Evolutionary conservation across 2,888 invertebrate species (phyloP).

Genomic region (Troides helena): DNA sequence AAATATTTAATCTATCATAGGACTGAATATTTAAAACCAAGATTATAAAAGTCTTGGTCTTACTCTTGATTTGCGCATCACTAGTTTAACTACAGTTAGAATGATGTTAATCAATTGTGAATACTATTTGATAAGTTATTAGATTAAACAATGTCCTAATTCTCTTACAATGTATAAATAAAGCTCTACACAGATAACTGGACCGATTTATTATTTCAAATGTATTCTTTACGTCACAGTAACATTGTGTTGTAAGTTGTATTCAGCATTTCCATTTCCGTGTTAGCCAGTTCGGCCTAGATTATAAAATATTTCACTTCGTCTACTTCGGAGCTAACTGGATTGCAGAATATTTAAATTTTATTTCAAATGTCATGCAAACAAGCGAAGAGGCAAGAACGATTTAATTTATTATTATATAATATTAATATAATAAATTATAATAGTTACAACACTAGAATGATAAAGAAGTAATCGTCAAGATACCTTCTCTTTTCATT

Average conservation of each 20-base stretch:
- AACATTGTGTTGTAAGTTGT: conserved; percentile 17
- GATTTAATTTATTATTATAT: conserved; percentile 6
- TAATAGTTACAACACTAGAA: neutral
- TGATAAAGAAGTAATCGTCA: neutral
- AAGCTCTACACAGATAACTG: neutral
- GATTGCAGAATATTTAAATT: conserved; percentile 20
- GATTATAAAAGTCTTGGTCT: too few relatives aligned
- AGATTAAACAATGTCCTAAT: neutral
- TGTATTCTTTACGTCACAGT: conserved; percentile 14
- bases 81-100: conserved; percentile 8
- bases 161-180: neutral
- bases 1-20: too few relatives aligned
- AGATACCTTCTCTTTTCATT: neutral
- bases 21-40: too few relatives aligned
- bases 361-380: conserved; percentile 5
- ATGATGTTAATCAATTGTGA: conserved; percentile 3
- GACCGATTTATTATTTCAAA: neutral
- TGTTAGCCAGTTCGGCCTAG: conserved; percentile 21
- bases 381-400: neutral
- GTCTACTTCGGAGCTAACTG: conserved; percentile 1
- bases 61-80: too few relatives aligned
- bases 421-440: neutral
- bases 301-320: conserved; percentile 18
- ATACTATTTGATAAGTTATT: conserved; percentile 2
- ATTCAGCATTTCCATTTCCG: conserved; percentile 27